Percentiles rank a stretch among this genome's conserved stretches.
phyloP scores from a whole-genome alignment of 1,140 invertebrate species.

The Heliconius eleuchia region DNA sequence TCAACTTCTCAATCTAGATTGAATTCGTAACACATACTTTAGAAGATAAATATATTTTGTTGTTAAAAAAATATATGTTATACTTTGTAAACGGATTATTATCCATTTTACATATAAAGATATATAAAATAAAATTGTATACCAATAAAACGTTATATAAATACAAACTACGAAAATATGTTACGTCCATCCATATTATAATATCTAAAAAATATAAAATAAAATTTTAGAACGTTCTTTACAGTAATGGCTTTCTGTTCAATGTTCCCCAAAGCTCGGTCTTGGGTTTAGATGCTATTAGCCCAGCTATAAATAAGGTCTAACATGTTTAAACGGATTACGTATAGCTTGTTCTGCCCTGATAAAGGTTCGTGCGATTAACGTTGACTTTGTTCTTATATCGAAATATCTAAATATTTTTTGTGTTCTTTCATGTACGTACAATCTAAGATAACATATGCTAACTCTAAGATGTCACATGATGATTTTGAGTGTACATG shows the following conservation, averaged over 20 bases:
- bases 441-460: not conserved
- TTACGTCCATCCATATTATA: not conserved
- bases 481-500: not conserved
- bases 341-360: conserved; percentile 68
- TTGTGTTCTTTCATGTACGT: not conserved
- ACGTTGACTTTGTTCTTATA: conserved; percentile 36
- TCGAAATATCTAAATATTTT: conserved; percentile 10
- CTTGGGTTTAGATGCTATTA: conserved; percentile 66
- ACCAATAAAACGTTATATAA: too few relatives aligned
- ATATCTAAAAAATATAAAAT: conserved; percentile 18
- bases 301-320: conserved; percentile 76
- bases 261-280: conserved; percentile 52
- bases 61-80: too few relatives aligned
- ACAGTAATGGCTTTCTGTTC: conserved; percentile 39
- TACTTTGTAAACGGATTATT: too few relatives aligned
- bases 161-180: not conserved
- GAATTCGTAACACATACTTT: too few relatives aligned
- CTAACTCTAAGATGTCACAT: not conserved
- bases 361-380: conserved; percentile 60
- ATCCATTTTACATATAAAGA: too few relatives aligned
- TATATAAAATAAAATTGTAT: not conserved
- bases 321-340: conserved; percentile 74
- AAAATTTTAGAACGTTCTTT: conserved; percentile 20
- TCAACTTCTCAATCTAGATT: too few relatives aligned
- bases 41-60: too few relatives aligned